These are phyloP conservation scores for Vicugna pacos DNA, from an alignment of 2,113 vertebrate species.

Conservation along the genomic window DNA sequence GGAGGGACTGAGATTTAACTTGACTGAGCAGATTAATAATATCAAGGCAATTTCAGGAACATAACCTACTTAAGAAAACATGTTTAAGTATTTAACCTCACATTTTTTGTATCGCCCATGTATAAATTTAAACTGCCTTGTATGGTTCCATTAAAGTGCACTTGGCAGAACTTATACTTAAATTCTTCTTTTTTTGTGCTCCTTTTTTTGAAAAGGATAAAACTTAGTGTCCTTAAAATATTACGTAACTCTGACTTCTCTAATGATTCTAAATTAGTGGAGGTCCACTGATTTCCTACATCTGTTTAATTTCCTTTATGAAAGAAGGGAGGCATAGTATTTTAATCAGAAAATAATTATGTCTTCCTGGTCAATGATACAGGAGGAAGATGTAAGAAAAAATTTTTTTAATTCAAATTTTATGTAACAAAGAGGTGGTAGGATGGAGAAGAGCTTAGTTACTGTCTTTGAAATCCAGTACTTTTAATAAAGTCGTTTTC, in stretches of 20 bases:
- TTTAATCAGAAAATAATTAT: slow-evolving; percentile 11
- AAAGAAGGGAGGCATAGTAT: background rate
- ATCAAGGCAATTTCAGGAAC: slow-evolving; percentile 38
- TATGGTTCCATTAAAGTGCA: background rate
- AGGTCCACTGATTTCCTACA: background rate
- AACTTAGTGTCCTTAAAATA: background rate
- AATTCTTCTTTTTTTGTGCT: background rate
- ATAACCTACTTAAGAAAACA: background rate
- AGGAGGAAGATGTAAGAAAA: background rate
- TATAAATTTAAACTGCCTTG: slow-evolving; percentile 41
- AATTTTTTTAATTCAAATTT: background rate
- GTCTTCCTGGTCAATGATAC: background rate
- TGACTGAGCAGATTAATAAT: slow-evolving; percentile 5
- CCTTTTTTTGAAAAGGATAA: slow-evolving; percentile 42
- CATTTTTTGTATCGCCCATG: background rate
- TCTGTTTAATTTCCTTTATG: slow-evolving; percentile 40
- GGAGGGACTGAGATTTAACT: background rate
- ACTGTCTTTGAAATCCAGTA: background rate
- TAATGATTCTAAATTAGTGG: background rate
- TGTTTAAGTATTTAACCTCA: slow-evolving; percentile 27
- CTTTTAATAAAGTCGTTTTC: background rate
- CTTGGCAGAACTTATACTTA: background rate
- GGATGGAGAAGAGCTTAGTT: background rate
- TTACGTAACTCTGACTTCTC: background rate
- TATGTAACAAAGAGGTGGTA: background rate